Evolutionary conservation across 2,888 invertebrate species (phyloP).

Genomic region (Cremastinae sp.): DNA sequence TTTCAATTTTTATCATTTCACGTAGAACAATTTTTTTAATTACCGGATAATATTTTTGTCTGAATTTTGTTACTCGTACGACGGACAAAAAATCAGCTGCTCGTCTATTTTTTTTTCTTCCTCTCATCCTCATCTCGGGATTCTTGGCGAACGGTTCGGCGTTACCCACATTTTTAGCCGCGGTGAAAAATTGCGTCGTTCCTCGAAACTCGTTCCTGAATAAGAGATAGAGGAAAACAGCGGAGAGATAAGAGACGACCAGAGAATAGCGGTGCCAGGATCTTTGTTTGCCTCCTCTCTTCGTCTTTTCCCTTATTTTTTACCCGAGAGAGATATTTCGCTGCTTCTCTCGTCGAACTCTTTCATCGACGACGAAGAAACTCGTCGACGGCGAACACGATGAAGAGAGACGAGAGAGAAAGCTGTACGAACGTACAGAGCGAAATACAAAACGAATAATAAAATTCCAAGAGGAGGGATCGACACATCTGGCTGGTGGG

Average conservation of each 20-base stretch:
- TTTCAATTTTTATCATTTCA: too few species aligned
- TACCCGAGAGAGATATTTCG: slow-evolving; percentile 18
- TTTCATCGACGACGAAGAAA: slow-evolving; percentile 17
- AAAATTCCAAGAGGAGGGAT: neutral
- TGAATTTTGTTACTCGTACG: too few species aligned
- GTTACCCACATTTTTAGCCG: neutral
- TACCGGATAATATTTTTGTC: too few species aligned
- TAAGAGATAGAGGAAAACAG: slow-evolving; percentile 40
- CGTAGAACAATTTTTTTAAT: too few species aligned
- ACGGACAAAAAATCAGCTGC: neutral
- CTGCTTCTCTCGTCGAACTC: neutral
- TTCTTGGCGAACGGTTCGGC: neutral
- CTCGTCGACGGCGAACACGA: too few species aligned
- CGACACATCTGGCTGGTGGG: slow-evolving; percentile 18
- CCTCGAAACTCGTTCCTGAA: slow-evolving; percentile 21
- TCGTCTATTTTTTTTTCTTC: neutral
- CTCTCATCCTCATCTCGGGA: neutral
- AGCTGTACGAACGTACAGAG: neutral
- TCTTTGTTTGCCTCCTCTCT: neutral
- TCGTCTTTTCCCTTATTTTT: neutral
- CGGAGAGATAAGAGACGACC: slow-evolving; percentile 7
- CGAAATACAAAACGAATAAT: slow-evolving; percentile 8
- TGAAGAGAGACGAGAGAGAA: neutral
- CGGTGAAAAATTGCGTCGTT: slow-evolving; percentile 22
- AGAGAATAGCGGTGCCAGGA: slow-evolving; percentile 36